Conservation (phyloP, 2,888 invertebrate genomes). For the Cephus pygmeus region DNA sequence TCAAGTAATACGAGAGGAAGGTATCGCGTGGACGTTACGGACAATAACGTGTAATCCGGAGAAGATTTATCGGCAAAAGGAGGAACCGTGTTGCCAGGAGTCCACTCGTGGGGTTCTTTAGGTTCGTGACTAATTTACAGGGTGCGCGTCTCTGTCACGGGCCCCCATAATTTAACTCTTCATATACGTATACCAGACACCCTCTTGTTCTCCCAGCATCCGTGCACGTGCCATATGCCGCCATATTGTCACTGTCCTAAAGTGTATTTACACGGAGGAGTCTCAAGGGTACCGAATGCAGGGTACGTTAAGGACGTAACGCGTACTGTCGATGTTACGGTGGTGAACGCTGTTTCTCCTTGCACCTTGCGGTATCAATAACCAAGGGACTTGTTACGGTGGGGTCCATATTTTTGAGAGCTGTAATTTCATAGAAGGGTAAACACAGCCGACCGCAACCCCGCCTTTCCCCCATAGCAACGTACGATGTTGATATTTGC, state of each 20-base stretch:
- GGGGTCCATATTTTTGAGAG: not conserved
- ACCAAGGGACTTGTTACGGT: not conserved
- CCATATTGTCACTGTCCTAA: slow-evolving; percentile 29
- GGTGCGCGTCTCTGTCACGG: not conserved
- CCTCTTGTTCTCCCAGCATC: not conserved
- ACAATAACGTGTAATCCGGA: not conserved
- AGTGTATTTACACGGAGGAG: slow-evolving; percentile 29
- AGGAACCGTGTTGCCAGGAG: not conserved
- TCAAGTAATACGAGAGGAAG: not conserved
- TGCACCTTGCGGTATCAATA: not conserved
- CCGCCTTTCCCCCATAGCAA: not conserved
- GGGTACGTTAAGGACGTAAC: not conserved
- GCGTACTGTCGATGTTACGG: not conserved
- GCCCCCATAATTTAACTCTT: not conserved
- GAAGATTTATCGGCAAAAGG: not conserved
- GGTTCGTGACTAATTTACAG: not conserved
- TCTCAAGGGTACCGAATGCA: not conserved
- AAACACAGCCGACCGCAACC: not conserved
- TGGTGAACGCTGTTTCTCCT: not conserved
- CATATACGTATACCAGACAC: not conserved
- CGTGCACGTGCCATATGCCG: not conserved
- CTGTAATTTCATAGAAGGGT: not conserved
- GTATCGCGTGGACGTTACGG: not conserved
- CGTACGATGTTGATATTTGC: not conserved
- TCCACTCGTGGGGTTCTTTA: not conserved